These are phyloP conservation scores for Hypena proboscidalis DNA, from an alignment of 2,888 invertebrate species.

Conservation along the genomic window DNA sequence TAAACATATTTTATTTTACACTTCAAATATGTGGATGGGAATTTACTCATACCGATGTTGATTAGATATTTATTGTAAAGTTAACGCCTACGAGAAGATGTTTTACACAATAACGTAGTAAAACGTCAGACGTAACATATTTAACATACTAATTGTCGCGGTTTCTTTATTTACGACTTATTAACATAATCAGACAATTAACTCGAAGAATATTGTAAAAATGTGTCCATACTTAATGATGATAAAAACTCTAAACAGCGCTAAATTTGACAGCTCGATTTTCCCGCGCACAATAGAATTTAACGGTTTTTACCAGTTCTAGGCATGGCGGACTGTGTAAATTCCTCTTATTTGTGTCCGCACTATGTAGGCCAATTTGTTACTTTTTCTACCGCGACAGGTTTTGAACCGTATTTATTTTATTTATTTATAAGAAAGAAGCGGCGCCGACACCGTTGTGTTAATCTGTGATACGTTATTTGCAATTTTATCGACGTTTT, in stretches of 20 bases:
- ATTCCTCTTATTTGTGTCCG: constrained; percentile 72
- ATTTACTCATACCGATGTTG: constrained; percentile 14
- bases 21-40: constrained; percentile 12
- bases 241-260: constrained; percentile 38
- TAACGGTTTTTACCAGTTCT: constrained; percentile 70
- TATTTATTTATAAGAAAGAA: constrained; percentile 43
- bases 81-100: constrained; percentile 21
- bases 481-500: constrained; percentile 62
- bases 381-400: constrained; percentile 66
- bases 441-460: constrained; percentile 58
- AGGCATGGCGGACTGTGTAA: constrained; percentile 64
- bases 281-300: constrained; percentile 59
- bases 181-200: constrained; percentile 36
- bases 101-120: constrained; percentile 21
- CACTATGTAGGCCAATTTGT: constrained; percentile 75
- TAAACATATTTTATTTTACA: constrained; percentile 17
- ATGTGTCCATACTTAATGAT: constrained; percentile 20
- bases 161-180: constrained; percentile 18
- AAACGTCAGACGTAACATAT: constrained; percentile 13
- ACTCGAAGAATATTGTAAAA: constrained; percentile 21
- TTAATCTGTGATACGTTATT: constrained; percentile 56
- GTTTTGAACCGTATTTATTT: constrained; percentile 62
- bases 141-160: constrained; percentile 27
- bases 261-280: constrained; percentile 45
- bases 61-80: constrained; percentile 27